Base-by-base conservation (phyloP, 23 tunicate species). In the Clavelina lepadiformis region DNA sequence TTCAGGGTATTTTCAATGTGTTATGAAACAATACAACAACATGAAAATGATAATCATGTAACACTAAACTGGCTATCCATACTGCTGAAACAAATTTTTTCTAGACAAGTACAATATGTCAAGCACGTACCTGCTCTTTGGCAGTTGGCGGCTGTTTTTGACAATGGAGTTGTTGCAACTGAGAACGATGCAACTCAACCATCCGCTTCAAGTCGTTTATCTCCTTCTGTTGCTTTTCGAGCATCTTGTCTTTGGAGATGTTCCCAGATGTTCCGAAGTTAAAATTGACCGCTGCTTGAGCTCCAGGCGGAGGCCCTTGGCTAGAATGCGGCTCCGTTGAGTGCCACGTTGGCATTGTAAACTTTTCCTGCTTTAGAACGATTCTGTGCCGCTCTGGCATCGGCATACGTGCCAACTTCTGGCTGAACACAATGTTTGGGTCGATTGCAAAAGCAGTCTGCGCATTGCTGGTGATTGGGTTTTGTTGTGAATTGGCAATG, bases 141-240 rank as follows among this genome's bases (percentile, higher is more conserved):
- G n/a, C n/a, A n/a, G n/a, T n/a, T n/a, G n/a, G n/a, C n/a, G n/a
- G n/a, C n/a, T n/a, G n/a, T n/a, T n/a, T n/a, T n/a, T 55, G 65
- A 1, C 7, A 51, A 51, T 71, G 72, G 31, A 80, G 66, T 4
- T 80, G 77, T 2, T 60, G 61, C 28, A 80, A 47, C 72, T 80
- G 86, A 21, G 73, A 61, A 25, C 82, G 37, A 25, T 86, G 95
- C 5, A 86, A 41, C 54, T 86, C 85, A 51, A 88, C 86, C 82
- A 79, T 79, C 19, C 87, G 57, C 41, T 68, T 74, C 59, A 88
- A 62, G 58, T 88, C 72, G 67, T 88, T 63, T 0, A 88, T 88
- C 56, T 88, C 87, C 58, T 86, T 71, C 80, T 88, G 96, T 53
- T 88, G 96, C 53, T 88, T 67, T 28, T 88, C 82, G 28, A 88